Base-by-base conservation (phyloP, 2,797 vertebrate species). In the Cyprinodon diabolis region DNA sequence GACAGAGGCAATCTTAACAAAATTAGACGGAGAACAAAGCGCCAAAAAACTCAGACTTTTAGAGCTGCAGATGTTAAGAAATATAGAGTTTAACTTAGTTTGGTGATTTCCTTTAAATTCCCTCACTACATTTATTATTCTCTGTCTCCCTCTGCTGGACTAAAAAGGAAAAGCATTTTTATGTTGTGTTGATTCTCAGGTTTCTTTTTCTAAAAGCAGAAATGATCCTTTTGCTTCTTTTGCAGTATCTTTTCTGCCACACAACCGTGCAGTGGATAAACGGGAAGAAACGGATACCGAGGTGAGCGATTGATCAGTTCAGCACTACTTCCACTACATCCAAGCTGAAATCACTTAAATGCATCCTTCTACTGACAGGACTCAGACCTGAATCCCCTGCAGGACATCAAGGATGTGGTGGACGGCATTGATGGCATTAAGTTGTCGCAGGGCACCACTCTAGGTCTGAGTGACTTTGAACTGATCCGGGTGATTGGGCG, bases 401-500 rank as follows among this genome's bases (percentile, higher is more conserved):
- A 99, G 97, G 97, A 97, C 87, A 94, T 99, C 78, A 97, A 97
- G 81, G 95, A 96, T 1, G 97, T 99, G 69, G 97, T 99, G 77
- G 97, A 98, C 8, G 97, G 97, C 47, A 96, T 99, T 63, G 97
- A 97, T 47, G 96, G 96, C 69, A 97, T 99, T 82, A 98, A 98
- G 91, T 95, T 99, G 90, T 97, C 97, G 76, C 97, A 96, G 92
- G 96, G 96, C 66, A 92, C 98, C 89, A 94, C 95, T 75, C 95
- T 99, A 10, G 96, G 97, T 57, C 93, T 99, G 72, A 94, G 95
- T 19, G 98, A 99, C 94, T 99, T 99, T 0, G 98, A 99, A 86
- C 91, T 99, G 83, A 96, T 99, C 91, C 92, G 98, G 72, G 98
- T 99, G 81, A 99, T 99, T 0, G 98, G 98, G 45, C 96, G 98